Conservation (phyloP, 2,113 vertebrate species). For the sheep (Ovis aries) region DNA sequence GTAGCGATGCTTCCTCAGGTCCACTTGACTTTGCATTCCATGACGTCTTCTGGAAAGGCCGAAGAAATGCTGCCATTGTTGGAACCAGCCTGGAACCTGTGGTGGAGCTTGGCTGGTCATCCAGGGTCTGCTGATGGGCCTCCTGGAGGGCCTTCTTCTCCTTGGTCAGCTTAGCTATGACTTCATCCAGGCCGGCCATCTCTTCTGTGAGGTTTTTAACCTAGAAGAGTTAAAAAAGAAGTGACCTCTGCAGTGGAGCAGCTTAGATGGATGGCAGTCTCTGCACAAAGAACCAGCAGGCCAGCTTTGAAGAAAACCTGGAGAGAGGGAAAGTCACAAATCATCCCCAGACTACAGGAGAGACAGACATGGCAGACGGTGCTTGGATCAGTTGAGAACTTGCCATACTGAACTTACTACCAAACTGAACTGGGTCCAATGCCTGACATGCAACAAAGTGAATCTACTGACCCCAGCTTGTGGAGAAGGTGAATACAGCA, state of each 20-base stretch:
- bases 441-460: not conserved
- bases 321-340: not conserved
- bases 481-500: not conserved
- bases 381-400: not conserved
- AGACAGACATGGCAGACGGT: not conserved
- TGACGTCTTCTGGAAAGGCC: not conserved
- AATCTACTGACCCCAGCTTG: not conserved
- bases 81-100: fast-evolving
- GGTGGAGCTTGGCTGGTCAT: fast-evolving
- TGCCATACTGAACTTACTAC: not conserved
- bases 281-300: constrained; percentile 80
- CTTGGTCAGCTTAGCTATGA: too few relatives aligned
- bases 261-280: too few relatives aligned
- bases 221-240: too few relatives aligned
- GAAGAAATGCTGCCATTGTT: fast-evolving
- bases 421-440: not conserved
- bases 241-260: too few relatives aligned
- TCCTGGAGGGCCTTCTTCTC: too few relatives aligned
- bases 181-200: too few relatives aligned
- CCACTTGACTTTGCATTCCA: not conserved
- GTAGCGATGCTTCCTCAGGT: not conserved
- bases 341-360: not conserved
- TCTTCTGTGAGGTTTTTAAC: too few relatives aligned
- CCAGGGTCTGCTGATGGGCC: too few relatives aligned
- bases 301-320: constrained; percentile 97